Conservation (phyloP, 2,113 vertebrate genomes). For the Toxotes chatareus region DNA sequence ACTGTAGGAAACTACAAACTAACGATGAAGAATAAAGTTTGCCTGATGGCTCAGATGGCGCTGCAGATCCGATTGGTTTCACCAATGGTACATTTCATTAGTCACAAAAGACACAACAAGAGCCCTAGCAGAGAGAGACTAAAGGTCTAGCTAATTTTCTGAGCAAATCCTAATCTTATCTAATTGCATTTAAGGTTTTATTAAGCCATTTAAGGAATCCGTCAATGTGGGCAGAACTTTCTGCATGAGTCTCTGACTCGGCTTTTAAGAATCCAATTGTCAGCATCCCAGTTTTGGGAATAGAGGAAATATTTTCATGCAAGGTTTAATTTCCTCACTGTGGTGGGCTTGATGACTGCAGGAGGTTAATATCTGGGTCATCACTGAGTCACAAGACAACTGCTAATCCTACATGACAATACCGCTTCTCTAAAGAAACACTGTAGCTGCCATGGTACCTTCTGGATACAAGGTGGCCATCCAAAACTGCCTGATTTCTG, state of each 20-base stretch:
- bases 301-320: slow-evolving; percentile 14
- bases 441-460: too few relatives aligned
- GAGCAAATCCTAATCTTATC: neutral
- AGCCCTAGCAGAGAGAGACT: neutral
- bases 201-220: neutral
- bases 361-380: neutral
- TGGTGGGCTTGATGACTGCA: neutral
- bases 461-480: neutral
- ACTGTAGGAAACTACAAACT: slow-evolving; percentile 70
- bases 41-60: slow-evolving; percentile 63
- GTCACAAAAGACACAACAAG: neutral
- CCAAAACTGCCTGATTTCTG: neutral
- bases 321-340: slow-evolving; percentile 45
- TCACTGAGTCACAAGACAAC: slow-evolving; percentile 23
- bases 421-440: neutral
- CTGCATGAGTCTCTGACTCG: neutral
- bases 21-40: neutral
- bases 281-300: slow-evolving; percentile 35
- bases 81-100: slow-evolving; percentile 51
- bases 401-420: neutral
- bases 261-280: neutral
- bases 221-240: neutral
- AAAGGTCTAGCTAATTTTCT: neutral
- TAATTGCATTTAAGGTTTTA: neutral
- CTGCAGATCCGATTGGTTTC: slow-evolving; percentile 71